A percentile compares a stretch with the other conserved stretches of the same genome.
Evolutionary conservation across 1,140 invertebrate genomes (phyloP).

Genomic region (Druon quercuslanigerum): DNA sequence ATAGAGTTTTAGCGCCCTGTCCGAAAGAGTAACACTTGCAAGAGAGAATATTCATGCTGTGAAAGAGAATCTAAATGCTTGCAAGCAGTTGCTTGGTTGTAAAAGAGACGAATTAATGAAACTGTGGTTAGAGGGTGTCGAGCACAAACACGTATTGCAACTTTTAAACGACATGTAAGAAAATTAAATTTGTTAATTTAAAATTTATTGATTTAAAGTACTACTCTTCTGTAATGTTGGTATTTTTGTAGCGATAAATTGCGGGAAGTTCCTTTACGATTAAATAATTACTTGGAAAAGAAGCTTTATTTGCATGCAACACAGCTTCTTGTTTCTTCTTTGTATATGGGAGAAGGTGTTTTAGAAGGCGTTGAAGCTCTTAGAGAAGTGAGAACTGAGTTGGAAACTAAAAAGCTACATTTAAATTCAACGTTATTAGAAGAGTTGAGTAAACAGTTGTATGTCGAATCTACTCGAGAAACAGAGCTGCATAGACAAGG

Average conservation of each 20-base stretch:
- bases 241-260: constrained; percentile 82
- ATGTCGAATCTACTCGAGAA: constrained; percentile 80
- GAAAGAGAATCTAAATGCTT: constrained; percentile 92
- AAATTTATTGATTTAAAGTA: constrained; percentile 36
- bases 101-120: constrained; percentile 94
- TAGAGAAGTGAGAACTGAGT: constrained; percentile 83
- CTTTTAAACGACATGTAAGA: constrained; percentile 92
- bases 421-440: constrained; percentile 83
- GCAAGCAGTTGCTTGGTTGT: constrained; percentile 92
- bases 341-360: constrained; percentile 82
- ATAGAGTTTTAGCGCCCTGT: constrained; percentile 88
- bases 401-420: constrained; percentile 84
- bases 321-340: constrained; percentile 83
- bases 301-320: constrained; percentile 93
- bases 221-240: constrained; percentile 43
- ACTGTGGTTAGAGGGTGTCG: constrained; percentile 93
- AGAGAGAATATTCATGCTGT: constrained; percentile 89
- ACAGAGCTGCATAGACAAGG: constrained; percentile 79
- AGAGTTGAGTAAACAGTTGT: constrained; percentile 86
- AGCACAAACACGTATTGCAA: constrained; percentile 92
- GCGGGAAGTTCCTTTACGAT: constrained; percentile 85
- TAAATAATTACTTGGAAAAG: constrained; percentile 82
- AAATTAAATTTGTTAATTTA: constrained; percentile 1
- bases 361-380: constrained; percentile 89
- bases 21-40: constrained; percentile 85